Evolutionary conservation across 2,888 invertebrate species (phyloP), one percentile per base, ranked within the genome.

Genomic region (Pollenia angustigena): DNA sequence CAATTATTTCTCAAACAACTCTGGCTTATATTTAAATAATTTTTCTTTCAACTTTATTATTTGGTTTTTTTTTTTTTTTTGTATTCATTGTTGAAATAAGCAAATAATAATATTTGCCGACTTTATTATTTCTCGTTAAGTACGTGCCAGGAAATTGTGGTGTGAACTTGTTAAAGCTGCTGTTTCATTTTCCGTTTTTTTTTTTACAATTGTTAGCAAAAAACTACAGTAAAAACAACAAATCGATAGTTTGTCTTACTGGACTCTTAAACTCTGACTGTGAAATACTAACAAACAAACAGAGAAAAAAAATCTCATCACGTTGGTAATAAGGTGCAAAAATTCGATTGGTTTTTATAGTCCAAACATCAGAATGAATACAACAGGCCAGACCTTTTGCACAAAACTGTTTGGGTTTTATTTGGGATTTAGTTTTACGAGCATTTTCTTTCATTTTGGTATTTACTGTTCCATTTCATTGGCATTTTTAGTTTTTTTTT

Each of bases 111-210:
- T 81, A 74, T 85, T 78, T 85, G 85, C 81, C 81, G 82, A 44
- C 85, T 80, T 66, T 82, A 78, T 84, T 83, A 84, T 84, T 84
- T 84, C 86, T 86, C 66, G 79, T 84, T 87, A 88, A 88, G 89
- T 89, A 89, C 89, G 89, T 89, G 89, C 88, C 89, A 89, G 89
- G 89, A 89, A 88, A 88, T 88, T 89, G 89, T 87, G 89, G 89
- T 89, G 88, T 88, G 88, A 89, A 89, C 88, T 89, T 88, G 89
- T 88, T 89, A 89, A 83, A 87, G 76, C 84, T 87, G 84, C 84
- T 60, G 80, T 80, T 78, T 85, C 50, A 64, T 78, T 56, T 40
- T 16, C 62, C 11, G 48, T 66, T 62, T n/a, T 1, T 58, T 76
- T 46, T 9, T 23, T 16, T 72, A 12, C 42, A 79, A 72, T 72